Evolutionary conservation across 1,140 invertebrate species (phyloP), one percentile per base, ranked within the genome.

Genomic region (Bicyclus anynana): DNA sequence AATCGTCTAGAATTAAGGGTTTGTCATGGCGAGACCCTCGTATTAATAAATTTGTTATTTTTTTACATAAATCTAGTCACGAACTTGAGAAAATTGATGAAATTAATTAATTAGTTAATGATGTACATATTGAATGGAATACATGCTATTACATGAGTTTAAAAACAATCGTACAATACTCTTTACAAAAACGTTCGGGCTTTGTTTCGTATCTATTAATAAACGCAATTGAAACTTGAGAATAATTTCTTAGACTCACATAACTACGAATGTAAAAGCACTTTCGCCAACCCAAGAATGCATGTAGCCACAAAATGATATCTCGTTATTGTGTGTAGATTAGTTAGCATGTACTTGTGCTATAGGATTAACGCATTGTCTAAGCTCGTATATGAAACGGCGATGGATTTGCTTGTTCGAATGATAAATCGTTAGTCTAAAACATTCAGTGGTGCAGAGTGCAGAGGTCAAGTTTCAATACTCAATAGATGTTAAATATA

Each of bases 281-380:
- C 80, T 86, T 86, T 86, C 83, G 77, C 77, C 59, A 21, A 53
- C 18, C 42, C 44, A 58, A 67, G 73, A 78, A 76, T 70, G 70
- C 59, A 77, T 74, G 65, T 54, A 69, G 53, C 37, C 59, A 65
- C 71, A 65, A 70, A 77, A 76, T 71, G 67, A 67, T 64, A 61
- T 73, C 55, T 70, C 72, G 69, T 74, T 63, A 81, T 85, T 85
- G 82, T 85, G 64, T 83, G 80, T 51, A 79, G 74, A 80, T 83
- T 74, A 80, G 65, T 62, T 67, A 64, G 69, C 58, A 70, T 38
- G 14, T n/a, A 51, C 40, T 12, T 38, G 14, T n/a, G 44, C 40
- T 12, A n/a, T 44, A 44, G 40, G 40, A 18, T 44, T 44, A 44
- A 44, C 17, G 4, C 18, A 44, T 44, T 44, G 40, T 44, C 40